Evolutionary conservation across 2,797 vertebrate species (phyloP), one percentile per base, ranked within the genome.

Genomic region (Taenioides sp.): DNA sequence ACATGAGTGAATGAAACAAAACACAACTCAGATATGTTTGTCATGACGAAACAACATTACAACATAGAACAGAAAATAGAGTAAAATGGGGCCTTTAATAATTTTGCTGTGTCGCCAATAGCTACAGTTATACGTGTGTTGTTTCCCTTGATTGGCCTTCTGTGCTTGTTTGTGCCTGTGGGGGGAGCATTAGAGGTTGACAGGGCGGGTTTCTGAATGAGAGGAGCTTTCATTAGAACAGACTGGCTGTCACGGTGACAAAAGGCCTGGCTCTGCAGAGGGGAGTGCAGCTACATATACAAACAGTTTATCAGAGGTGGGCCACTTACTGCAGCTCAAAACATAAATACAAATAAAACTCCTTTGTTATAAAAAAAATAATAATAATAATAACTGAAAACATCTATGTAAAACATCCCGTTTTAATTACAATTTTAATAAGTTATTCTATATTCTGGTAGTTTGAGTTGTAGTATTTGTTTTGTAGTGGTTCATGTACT

Each of bases 191-290:
- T 81, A 85, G 80, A 82, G 74, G 69, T 78, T 85, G 85, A 89
- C 89, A 83, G 83, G 72, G 82, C 87, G 79, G 78, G 73, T 78
- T 79, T 79, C 74, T 89, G 87, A 88, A 90, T 1, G 31, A 67
- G 82, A 72, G 86, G 65, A 69, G 50, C 88, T 88, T 89, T 89
- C 88, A 92, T 91, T 84, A 87, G 84, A 90, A 80, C 58, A 72
- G 90, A 89, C 88, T 89, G 80, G 65, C 84, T 90, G 82, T 93
- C 89, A 88, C 77, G 37, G 64, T 70, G 84, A 93, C 84, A 92
- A 92, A 91, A 91, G 86, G 65, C 73, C 7, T 76, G 84, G 80
- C 67, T 57, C 84, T 70, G 78, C n/a, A 74, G 71, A 77, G 28
- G 20, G 65, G 67, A 68, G 28, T 34, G 47, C 5, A 31, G 27